A percentile compares a stretch with the other conserved stretches of the same genome.
phyloP scores from a whole-genome alignment of 1,140 invertebrate genomes.

The Wasmannia auropunctata region DNA sequence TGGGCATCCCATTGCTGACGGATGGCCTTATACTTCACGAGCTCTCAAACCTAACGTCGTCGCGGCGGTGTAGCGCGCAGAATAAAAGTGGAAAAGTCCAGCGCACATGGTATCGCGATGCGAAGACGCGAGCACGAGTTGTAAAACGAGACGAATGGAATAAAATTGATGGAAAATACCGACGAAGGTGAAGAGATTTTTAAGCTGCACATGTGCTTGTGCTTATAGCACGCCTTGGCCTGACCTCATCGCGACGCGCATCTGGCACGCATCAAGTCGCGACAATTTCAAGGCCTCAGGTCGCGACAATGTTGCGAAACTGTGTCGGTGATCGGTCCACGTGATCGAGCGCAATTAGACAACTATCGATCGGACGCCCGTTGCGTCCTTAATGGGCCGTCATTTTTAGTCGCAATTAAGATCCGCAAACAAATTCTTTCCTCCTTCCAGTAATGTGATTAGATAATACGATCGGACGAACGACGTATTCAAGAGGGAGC shows the following conservation, averaged over 20 bases:
- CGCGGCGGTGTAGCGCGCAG: too few species aligned
- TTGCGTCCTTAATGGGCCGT: not conserved
- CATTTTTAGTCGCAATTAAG: conserved; percentile 42
- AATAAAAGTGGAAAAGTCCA: not conserved
- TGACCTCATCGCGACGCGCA: not conserved
- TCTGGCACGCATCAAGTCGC: conserved; percentile 48
- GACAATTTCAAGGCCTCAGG: conserved; percentile 62
- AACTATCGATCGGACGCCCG: conserved; percentile 63
- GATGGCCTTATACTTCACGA: not conserved
- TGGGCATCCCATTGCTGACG: not conserved
- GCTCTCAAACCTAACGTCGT: not conserved
- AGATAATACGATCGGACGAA: not conserved
- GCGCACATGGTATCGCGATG: not conserved
- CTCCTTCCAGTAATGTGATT: not conserved
- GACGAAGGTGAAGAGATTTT: not conserved
- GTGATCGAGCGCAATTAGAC: conserved; percentile 65
- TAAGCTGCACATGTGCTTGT: not conserved
- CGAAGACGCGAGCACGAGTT: not conserved
- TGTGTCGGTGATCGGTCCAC: conserved; percentile 58
- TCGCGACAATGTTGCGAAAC: conserved; percentile 59
- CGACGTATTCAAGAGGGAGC: not conserved
- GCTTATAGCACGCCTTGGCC: not conserved
- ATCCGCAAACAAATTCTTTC: not conserved
- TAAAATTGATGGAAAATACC: conserved; percentile 22
- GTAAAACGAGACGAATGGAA: not conserved